Conservation (phyloP, 1,140 invertebrate species). For the Trichoplusia ni region DNA sequence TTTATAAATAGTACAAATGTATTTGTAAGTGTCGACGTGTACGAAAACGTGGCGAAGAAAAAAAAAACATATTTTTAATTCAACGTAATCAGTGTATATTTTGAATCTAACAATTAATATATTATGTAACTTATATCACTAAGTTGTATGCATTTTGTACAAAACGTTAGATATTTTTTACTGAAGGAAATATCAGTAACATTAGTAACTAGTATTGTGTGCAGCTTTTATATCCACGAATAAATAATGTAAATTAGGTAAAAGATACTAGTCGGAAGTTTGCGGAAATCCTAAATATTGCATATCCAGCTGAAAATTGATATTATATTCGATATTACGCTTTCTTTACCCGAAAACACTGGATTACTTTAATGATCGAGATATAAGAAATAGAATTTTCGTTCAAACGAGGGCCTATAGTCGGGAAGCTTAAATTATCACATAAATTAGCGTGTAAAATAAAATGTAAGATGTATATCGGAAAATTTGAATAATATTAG, state of each 20-base stretch:
- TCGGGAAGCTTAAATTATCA: slow-evolving; percentile 37
- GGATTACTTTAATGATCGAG: slow-evolving; percentile 33
- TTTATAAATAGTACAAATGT: slow-evolving; percentile 76
- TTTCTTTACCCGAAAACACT: slow-evolving; percentile 45
- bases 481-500: slow-evolving; percentile 62
- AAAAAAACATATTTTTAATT: slow-evolving; percentile 39
- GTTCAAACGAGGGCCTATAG: slow-evolving; percentile 37
- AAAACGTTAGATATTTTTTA: slow-evolving; percentile 75
- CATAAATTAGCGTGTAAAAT: slow-evolving; percentile 43
- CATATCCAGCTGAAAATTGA: slow-evolving; percentile 56
- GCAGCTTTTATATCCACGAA: slow-evolving; percentile 69
- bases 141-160: slow-evolving; percentile 70
- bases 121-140: slow-evolving; percentile 52
- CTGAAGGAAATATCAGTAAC: slow-evolving; percentile 54
- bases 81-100: slow-evolving; percentile 52
- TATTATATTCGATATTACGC: slow-evolving; percentile 66
- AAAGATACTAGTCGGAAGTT: slow-evolving; percentile 64
- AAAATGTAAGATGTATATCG: slow-evolving; percentile 66
- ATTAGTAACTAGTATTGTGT: slow-evolving; percentile 49
- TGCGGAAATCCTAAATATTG: slow-evolving; percentile 46
- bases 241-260: slow-evolving; percentile 45
- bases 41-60: slow-evolving; percentile 37
- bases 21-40: slow-evolving; percentile 51
- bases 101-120: slow-evolving; percentile 53
- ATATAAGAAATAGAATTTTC: slow-evolving; percentile 20